Evolutionary conservation across 64 coral and sea anemone genomes (phyloP), one percentile per base, ranked within the genome.

Genomic region (Pocillopora damicornis): DNA sequence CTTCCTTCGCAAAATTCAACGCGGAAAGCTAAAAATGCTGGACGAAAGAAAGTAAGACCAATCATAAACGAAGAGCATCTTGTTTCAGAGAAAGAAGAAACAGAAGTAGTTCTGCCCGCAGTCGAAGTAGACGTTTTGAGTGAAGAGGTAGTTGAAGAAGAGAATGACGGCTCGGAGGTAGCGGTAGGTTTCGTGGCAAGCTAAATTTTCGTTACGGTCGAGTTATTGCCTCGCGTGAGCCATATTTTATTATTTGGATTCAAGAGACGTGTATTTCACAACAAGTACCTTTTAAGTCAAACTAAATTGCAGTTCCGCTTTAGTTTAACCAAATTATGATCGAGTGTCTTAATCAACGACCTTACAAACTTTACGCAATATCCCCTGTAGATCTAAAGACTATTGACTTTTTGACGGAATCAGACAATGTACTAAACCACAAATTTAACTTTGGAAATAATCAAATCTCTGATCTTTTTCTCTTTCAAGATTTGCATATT

Each of bases 21-120:
- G 23, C 66, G 66, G 1, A 84, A 72, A 84, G 81, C 67, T 38
- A 84, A 84, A 84, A 84, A 51, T 37, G 20, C 64, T 8, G 22
- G 63, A 58, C 63, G 81, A 58, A 84, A 22, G 64, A 67, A 66
- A 71, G 17, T 56, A 5, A 84, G 37, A 10, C 37, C 38, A 13
- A 65, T 9, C 56, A 57, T 63, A 15, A 71, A 65, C 35, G 35
- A 11, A 18, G 35, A 84, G 13, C 18, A 65, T 11, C 15, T 37
- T 26, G 35, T 37, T 58, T 4, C 22, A 84, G n/a, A 25, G 1
- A 72, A 20, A 8, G 81, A 84, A 71, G 81, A 12, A 56, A 65
- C 13, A 26, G 81, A 84, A 84, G 2, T 65, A 18, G 65, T 51
- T 45, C 2, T 56, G 18, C 63, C 42, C 57, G 67, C 38, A 11